Base-by-base conservation (phyloP, 2,113 vertebrate species). In the Centropus bengalensis region DNA sequence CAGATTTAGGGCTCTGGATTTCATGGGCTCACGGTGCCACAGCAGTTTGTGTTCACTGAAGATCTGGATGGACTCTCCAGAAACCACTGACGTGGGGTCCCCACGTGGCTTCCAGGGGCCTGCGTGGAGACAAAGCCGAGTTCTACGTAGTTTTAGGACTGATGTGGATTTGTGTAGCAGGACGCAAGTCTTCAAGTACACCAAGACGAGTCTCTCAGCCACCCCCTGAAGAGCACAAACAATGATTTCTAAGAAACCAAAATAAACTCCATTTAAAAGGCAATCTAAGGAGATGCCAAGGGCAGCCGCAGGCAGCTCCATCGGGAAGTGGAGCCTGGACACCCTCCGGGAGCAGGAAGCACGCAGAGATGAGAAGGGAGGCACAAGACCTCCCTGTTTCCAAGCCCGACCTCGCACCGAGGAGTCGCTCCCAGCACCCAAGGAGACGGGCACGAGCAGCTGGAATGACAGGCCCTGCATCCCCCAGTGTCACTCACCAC, bases 401-500 rank as follows among this genome's bases (percentile, higher is more conserved):
- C 36, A 36, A 84, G 28, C 60, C 55, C 0, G 1, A 32, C 45
- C 63, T 42, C 9, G 13, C 71, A 40, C 10, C 68, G 69, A 54
- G 62, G 82, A 75, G 69, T 40, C 0, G 9, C 2, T 81, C 66
- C 71, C 60, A 94, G 69, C 2, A 4, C 87, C 4, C 3, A 79
- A 87, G 76, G 78, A 82, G 68, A 73, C 1, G 44, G 64, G 75
- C 59, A 62, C 73, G 45, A 96, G 88, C 92, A 95, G 95, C 70
- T 36, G 45, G 63, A 0, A 0, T 90, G 90, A 93, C 85, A 89
- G 68, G 28, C 78, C 67, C 93, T 59, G 44, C 64, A 64, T 82
- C 87, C 87, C 82, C 62, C n/a, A 54, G 56, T 59, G 71, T 93
- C 89, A 75, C 45, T 95, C 89, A 88, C 75, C 89, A 76, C 58